Percentiles rank a stretch among this genome's conserved stretches.
Evolutionary conservation across 2,113 vertebrate species (phyloP).

Genomic region (Myotis lucifugus): DNA sequence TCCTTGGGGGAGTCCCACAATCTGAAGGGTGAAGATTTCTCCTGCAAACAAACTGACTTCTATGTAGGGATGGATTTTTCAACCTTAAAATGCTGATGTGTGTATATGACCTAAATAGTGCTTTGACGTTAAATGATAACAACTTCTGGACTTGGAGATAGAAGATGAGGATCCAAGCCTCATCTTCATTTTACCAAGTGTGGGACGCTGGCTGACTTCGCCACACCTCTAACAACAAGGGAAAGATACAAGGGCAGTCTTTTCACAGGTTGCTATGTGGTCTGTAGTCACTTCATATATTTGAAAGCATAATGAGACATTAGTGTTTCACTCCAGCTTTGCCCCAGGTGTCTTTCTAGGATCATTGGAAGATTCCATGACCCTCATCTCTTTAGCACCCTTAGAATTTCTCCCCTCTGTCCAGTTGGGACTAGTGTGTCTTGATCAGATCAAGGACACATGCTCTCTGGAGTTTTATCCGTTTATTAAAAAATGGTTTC

Average conservation of each 20-base stretch:
- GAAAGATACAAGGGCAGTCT: background rate
- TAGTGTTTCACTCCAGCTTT: background rate
- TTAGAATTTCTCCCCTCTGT: background rate
- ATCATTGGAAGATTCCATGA: fast-evolving
- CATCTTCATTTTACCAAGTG: background rate
- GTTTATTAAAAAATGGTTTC: background rate
- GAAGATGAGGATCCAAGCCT: background rate
- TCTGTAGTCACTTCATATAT: background rate
- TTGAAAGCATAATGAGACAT: background rate
- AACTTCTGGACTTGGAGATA: background rate
- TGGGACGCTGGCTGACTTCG: no score
- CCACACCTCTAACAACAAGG: background rate
- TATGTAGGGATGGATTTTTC: background rate
- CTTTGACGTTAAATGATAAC: background rate
- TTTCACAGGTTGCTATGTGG: background rate
- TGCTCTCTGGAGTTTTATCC: background rate
- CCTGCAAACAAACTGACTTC: background rate
- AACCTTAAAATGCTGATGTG: background rate
- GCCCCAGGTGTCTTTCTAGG: background rate
- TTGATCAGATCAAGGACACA: background rate
- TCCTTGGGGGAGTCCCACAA: background rate
- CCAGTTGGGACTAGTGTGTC: background rate
- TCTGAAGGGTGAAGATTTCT: background rate
- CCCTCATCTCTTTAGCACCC: background rate
- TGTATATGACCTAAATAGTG: background rate